Evolutionary conservation across 2,113 vertebrate genomes (phyloP).

Genomic region (Parus major): DNA sequence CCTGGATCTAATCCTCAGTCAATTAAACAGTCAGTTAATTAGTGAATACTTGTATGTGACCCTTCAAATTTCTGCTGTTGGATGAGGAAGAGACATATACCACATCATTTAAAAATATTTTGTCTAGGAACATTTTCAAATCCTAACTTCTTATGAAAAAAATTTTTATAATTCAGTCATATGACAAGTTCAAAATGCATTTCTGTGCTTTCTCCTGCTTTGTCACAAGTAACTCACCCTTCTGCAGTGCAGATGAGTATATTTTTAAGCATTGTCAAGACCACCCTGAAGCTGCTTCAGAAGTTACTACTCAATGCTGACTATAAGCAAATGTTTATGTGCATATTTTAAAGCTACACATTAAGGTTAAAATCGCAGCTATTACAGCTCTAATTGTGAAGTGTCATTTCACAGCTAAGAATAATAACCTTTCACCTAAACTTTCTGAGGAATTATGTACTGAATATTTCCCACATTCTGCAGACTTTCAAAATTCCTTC

Average conservation of each 20-base stretch:
- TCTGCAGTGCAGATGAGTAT: background rate
- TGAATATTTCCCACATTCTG: background rate
- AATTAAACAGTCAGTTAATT: background rate
- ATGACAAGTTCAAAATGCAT: background rate
- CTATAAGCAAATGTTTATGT: background rate
- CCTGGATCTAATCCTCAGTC: background rate
- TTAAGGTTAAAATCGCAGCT: background rate
- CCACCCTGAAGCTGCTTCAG: background rate
- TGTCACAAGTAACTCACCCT: background rate
- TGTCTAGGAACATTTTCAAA: background rate
- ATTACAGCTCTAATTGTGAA: background rate
- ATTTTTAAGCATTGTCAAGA: background rate
- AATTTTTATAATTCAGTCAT: background rate
- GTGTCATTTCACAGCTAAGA: background rate
- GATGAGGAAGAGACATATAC: background rate
- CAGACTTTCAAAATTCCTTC: background rate
- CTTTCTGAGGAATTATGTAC: background rate
- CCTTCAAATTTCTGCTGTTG: background rate
- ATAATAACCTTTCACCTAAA: background rate
- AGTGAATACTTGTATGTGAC: background rate
- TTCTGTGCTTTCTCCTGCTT: background rate
- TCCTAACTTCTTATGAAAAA: background rate
- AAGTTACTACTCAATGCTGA: background rate
- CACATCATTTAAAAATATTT: background rate
- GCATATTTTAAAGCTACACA: background rate